Percentiles rank a stretch among this genome's conserved stretches.
These are phyloP conservation scores for Pristionchus arcanus DNA, from an alignment of 2,888 invertebrate genomes.

Conservation along the genomic window DNA sequence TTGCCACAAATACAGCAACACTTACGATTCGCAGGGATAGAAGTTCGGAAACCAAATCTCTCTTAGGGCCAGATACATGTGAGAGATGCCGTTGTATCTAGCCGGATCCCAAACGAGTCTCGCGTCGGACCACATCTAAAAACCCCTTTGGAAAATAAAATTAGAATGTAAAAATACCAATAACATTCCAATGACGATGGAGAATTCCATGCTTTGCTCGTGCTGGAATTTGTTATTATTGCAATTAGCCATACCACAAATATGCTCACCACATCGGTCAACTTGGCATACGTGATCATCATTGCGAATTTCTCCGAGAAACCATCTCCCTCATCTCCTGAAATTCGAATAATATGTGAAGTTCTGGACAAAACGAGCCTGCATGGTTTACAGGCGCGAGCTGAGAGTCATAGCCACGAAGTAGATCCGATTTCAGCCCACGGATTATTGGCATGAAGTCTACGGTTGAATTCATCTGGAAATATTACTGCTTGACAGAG, in stretches of 20 bases:
- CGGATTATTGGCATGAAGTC: not conserved
- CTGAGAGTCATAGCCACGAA: not conserved
- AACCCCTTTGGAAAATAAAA: not conserved
- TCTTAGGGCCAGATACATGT: not conserved
- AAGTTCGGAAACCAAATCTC: conserved; percentile 43
- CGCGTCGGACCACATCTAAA: conserved; percentile 12
- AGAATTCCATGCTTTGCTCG: conserved; percentile 38
- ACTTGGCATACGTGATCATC: not conserved
- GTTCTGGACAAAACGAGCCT: not conserved
- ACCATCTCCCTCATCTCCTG: not conserved
- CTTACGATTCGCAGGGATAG: conserved; percentile 26
- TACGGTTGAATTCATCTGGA: not conserved
- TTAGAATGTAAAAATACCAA: not conserved
- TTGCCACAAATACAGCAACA: not conserved
- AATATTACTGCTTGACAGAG: not conserved
- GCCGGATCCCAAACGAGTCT: not conserved
- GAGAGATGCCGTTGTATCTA: not conserved
- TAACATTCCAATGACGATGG: not conserved
- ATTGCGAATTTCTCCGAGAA: not conserved
- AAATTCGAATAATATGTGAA: not conserved
- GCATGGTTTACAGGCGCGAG: not conserved
- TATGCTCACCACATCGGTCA: not conserved
- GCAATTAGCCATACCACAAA: not conserved
- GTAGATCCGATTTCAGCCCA: not conserved
- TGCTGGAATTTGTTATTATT: not conserved